These are phyloP conservation scores for Eilema caniola DNA, from an alignment of 2,888 invertebrate species.

Conservation along the genomic window DNA sequence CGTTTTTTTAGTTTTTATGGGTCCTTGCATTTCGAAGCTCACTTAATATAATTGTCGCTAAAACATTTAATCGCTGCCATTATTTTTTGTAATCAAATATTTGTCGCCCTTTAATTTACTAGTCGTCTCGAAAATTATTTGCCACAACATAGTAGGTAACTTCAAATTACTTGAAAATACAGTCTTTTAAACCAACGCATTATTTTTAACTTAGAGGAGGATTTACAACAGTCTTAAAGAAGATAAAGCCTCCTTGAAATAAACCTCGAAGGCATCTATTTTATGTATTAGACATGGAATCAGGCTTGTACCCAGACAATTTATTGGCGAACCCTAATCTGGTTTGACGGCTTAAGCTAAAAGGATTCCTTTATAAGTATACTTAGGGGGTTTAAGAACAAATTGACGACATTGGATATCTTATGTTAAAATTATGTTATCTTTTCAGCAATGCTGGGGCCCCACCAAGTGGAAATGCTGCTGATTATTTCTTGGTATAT, in stretches of 20 bases:
- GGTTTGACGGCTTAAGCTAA: conserved; percentile 35
- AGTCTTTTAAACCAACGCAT: neutral
- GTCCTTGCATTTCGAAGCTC: too few relatives aligned
- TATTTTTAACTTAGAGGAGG: neutral
- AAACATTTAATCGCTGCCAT: too few relatives aligned
- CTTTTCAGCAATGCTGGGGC: neutral
- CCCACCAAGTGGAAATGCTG: too few relatives aligned
- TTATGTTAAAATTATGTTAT: neutral
- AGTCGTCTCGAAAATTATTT: too few relatives aligned
- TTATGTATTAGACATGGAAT: conserved; percentile 20
- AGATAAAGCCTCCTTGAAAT: conserved; percentile 11
- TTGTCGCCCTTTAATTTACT: too few relatives aligned
- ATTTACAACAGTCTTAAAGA: conserved; percentile 2
- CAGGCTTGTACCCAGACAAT: conserved; percentile 25
- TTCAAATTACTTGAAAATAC: neutral
- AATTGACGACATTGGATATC: neutral
- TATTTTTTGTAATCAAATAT: too few relatives aligned
- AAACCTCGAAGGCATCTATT: conserved; percentile 6
- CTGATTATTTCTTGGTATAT: too few relatives aligned
- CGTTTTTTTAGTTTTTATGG: too few relatives aligned
- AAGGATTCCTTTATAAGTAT: conserved; percentile 30
- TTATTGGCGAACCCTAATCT: conserved; percentile 33
- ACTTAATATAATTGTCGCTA: too few relatives aligned
- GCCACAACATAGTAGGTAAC: too few relatives aligned
- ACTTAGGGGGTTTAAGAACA: conserved; percentile 19